phyloP scores from a whole-genome alignment of 2,888 invertebrate species.

The Ormyrus pomaceus region DNA sequence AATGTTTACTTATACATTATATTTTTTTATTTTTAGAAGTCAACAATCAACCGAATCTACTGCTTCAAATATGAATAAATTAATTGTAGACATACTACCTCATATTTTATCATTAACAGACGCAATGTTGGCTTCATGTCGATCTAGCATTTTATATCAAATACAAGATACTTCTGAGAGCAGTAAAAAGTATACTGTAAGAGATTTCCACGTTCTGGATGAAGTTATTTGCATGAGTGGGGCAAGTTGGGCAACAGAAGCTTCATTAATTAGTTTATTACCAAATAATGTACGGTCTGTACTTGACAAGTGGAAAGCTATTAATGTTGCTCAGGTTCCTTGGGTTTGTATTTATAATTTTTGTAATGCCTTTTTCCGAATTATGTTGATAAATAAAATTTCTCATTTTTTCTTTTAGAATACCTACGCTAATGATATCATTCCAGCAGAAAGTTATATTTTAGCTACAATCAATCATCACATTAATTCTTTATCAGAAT shows the following conservation, averaged over 20 bases:
- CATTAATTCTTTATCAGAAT: constrained; percentile 80
- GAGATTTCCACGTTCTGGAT: constrained; percentile 76
- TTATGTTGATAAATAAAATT: constrained; percentile 6
- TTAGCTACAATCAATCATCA: constrained; percentile 85
- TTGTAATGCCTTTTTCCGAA: not conserved
- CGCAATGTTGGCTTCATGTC: constrained; percentile 77
- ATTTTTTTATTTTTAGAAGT: constrained; percentile 42
- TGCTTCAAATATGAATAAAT: constrained; percentile 67
- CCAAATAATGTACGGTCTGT: constrained; percentile 79
- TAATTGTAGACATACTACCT: constrained; percentile 81
- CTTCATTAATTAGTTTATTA: constrained; percentile 77
- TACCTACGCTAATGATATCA: constrained; percentile 85
- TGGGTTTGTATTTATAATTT: constrained; percentile 75
- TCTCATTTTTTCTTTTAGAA: constrained; percentile 76
- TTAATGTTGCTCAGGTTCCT: constrained; percentile 78
- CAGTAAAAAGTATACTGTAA: constrained; percentile 74
- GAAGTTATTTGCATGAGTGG: constrained; percentile 66
- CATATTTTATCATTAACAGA: constrained; percentile 82
- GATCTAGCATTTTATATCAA: constrained; percentile 76
- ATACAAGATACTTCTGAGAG: constrained; percentile 72
- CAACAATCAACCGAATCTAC: constrained; percentile 64
- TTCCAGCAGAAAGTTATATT: constrained; percentile 90
- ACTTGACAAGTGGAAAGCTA: constrained; percentile 81
- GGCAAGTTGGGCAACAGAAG: constrained; percentile 76
- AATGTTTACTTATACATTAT: constrained; percentile 5